Conservation (phyloP, 2,888 invertebrate genomes). For the Darwinula stevensoni region DNA sequence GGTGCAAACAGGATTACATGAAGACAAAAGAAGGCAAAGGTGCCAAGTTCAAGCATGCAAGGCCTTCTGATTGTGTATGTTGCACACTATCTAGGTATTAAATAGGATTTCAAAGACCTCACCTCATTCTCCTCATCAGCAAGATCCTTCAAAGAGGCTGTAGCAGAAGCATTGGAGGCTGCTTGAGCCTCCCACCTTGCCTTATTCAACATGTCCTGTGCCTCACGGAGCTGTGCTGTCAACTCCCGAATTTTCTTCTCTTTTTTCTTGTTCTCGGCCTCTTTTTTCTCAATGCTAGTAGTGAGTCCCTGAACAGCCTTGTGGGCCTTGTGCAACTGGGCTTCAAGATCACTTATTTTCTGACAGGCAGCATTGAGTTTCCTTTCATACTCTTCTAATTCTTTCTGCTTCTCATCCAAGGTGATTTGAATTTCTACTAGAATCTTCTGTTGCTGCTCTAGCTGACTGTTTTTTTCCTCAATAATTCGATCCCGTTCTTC, state of each 20-base stretch:
- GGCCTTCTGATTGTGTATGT: too few relatives aligned
- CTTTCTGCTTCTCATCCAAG: conserved; percentile 19
- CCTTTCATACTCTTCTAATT: conserved; percentile 20
- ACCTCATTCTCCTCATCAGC: conserved; percentile 13
- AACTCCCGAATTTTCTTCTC: conserved; percentile 12
- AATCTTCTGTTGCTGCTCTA: conserved; percentile 12
- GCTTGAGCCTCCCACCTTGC: conserved; percentile 11
- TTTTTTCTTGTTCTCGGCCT: conserved; percentile 13
- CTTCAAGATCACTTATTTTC: conserved; percentile 19
- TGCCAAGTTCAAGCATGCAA: too few relatives aligned
- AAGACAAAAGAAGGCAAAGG: too few relatives aligned
- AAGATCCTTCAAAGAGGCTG: conserved; percentile 11
- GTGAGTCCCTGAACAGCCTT: conserved; percentile 21
- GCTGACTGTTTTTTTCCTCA: conserved; percentile 12
- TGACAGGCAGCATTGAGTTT: conserved; percentile 12
- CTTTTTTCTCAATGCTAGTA: conserved; percentile 7
- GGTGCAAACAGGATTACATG: too few relatives aligned
- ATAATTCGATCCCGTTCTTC: conserved; percentile 11
- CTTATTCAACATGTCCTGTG: conserved; percentile 11
- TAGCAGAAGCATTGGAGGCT: background rate
- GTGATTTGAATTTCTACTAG: conserved; percentile 13
- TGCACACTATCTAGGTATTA: too few relatives aligned
- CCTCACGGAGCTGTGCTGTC: conserved; percentile 10
- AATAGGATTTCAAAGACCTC: too few relatives aligned
- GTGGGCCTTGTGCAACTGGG: conserved; percentile 24